A percentile compares a stretch with the other conserved stretches of the same genome.
Evolutionary conservation across 2,113 vertebrate species (phyloP).

Genomic region (Solenodon paradoxus): DNA sequence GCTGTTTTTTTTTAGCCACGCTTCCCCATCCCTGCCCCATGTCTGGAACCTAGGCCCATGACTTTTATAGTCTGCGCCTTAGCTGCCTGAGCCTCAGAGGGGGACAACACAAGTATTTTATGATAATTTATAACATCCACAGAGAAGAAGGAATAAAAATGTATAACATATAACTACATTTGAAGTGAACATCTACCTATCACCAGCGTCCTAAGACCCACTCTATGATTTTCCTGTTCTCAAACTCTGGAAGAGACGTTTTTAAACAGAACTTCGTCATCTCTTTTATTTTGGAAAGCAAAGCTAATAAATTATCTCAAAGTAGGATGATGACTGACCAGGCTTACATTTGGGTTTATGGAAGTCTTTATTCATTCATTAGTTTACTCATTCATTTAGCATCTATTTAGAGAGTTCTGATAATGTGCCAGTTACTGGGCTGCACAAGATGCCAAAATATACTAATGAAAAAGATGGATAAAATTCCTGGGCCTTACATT

Average conservation of each 20-base stretch:
- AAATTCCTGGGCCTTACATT: neutral
- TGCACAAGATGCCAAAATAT: slow-evolving; percentile 10
- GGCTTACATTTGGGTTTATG: neutral
- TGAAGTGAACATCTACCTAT: too few relatives aligned
- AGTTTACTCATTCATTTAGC: neutral
- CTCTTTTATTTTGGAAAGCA: neutral
- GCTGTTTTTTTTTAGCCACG: too few relatives aligned
- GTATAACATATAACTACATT: too few relatives aligned
- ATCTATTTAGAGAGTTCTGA: neutral
- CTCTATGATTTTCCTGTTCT: too few relatives aligned
- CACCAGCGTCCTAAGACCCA: too few relatives aligned
- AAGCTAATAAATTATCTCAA: slow-evolving; percentile 4
- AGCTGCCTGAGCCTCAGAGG: too few relatives aligned
- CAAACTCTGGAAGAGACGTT: neutral
- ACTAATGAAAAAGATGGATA: neutral
- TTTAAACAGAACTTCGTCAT: neutral
- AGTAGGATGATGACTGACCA: neutral
- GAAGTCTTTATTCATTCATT: neutral
- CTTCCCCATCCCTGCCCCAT: too few relatives aligned
- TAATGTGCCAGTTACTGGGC: neutral
- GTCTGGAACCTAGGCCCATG: too few relatives aligned
- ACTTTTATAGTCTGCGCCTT: too few relatives aligned
- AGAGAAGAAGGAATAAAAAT: too few relatives aligned
- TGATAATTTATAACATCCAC: too few relatives aligned
- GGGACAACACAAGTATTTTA: too few relatives aligned